A percentile compares a stretch with the other conserved stretches of the same genome.
Evolutionary conservation across 2,888 invertebrate species (phyloP).

Genomic region (Trichacis sp.): DNA sequence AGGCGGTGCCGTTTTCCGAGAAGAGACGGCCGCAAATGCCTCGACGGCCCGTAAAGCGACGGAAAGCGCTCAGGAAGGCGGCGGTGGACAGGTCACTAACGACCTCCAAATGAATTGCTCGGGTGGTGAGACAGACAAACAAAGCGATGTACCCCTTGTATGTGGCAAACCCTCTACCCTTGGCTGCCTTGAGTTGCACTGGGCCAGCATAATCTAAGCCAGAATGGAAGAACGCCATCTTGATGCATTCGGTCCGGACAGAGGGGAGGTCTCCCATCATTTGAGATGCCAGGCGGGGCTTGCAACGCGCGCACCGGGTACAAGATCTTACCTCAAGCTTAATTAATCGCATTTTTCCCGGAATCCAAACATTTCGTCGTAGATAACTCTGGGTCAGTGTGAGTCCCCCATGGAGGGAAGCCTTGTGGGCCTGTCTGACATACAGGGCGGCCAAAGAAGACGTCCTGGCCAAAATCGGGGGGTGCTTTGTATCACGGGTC

Average conservation of each 20-base stretch:
- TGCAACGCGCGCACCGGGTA: not conserved
- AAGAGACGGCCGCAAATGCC: slow-evolving; percentile 9
- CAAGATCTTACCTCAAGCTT: not conserved
- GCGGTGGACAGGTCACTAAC: slow-evolving; percentile 14
- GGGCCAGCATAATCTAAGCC: slow-evolving; percentile 18
- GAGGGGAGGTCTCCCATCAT: slow-evolving; percentile 6
- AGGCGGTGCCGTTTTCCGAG: slow-evolving; percentile 26
- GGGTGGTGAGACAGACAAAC: slow-evolving; percentile 14
- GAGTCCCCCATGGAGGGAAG: slow-evolving; percentile 11
- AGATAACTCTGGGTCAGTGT: slow-evolving; percentile 3
- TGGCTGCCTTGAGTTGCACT: not conserved
- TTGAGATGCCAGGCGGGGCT: not conserved
- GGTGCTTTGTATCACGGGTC: not conserved
- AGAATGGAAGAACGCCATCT: not conserved
- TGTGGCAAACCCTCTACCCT: not conserved
- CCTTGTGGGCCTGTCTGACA: not conserved
- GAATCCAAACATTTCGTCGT: slow-evolving; percentile 15
- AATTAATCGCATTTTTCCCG: not conserved
- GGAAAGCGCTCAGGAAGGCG: slow-evolving; percentile 11
- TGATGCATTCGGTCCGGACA: not conserved
- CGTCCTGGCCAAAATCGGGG: not conserved
- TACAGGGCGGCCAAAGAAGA: not conserved
- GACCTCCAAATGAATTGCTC: slow-evolving; percentile 14
- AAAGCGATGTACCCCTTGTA: slow-evolving; percentile 1
- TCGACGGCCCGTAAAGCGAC: slow-evolving; percentile 7